Percentiles rank a stretch among this genome's conserved stretches.
These are phyloP conservation scores for Cephus nigrinus DNA, from an alignment of 2,888 invertebrate species.

Conservation along the genomic window DNA sequence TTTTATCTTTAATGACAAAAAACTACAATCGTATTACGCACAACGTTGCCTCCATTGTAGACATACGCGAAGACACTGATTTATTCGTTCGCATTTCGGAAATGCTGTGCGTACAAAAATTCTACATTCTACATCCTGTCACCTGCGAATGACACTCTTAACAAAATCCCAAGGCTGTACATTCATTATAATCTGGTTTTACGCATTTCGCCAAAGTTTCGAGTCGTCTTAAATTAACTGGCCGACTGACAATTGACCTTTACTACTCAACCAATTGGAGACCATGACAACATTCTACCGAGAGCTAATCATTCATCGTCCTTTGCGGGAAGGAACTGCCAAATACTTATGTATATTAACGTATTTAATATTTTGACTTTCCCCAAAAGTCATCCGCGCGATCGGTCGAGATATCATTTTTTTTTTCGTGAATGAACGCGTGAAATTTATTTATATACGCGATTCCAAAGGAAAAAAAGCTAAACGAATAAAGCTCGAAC, in stretches of 20 bases:
- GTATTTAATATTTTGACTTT: neutral
- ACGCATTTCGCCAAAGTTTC: neutral
- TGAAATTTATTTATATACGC: neutral
- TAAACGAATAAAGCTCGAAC: neutral
- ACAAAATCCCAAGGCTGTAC: neutral
- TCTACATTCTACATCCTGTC: neutral
- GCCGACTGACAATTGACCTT: neutral
- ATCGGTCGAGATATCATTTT: neutral
- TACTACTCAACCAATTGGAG: neutral
- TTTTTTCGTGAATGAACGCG: neutral
- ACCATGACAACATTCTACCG: neutral
- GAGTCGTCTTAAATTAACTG: neutral
- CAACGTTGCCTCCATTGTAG: too few relatives aligned
- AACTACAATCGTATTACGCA: too few relatives aligned
- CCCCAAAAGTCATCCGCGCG: neutral
- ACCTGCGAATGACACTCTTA: neutral
- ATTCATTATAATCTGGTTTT: neutral
- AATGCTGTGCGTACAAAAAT: neutral
- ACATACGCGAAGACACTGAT: neutral
- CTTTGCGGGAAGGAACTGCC: neutral
- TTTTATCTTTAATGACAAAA: too few relatives aligned
- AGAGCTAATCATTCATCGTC: neutral
- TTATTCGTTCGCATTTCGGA: neutral
- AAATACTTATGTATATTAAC: neutral
- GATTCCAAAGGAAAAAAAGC: neutral